phyloP scores from a whole-genome alignment of 64 coral and sea anemone species.

The Montipora sp. region DNA sequence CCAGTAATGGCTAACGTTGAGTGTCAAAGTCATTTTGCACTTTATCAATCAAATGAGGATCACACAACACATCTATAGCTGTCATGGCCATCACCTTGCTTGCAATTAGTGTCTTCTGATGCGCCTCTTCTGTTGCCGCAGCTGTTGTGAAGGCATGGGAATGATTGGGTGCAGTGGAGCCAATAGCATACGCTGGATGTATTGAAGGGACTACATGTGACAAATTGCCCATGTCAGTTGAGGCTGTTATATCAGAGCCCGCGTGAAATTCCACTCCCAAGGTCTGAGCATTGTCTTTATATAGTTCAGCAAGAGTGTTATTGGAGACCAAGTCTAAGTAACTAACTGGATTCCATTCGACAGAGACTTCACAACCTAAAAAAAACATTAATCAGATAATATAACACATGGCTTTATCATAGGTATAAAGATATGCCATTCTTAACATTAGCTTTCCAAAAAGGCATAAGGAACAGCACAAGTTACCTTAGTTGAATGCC shows the following conservation, averaged over 20 bases:
- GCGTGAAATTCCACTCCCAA: conserved; percentile 77
- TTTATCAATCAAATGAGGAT: conserved; percentile 56
- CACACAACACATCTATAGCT: conserved; percentile 78
- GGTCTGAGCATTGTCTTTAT: conserved; percentile 71
- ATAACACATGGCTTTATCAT: too few relatives aligned
- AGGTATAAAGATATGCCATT: too few relatives aligned
- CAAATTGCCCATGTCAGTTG: conserved; percentile 90
- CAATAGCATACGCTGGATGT: conserved; percentile 79
- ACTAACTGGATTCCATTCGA: conserved; percentile 3
- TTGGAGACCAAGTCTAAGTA: conserved; percentile 64
- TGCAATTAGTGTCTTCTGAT: conserved; percentile 76
- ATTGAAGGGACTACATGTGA: conserved; percentile 78
- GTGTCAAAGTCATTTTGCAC: conserved; percentile 57
- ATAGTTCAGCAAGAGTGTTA: conserved; percentile 70
- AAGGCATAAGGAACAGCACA: too few relatives aligned
- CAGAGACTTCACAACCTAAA: conserved; percentile 62
- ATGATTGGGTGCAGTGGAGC: conserved; percentile 73
- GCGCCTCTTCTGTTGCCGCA: conserved; percentile 63
- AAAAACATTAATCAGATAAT: background rate
- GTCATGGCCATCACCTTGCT: conserved; percentile 86
- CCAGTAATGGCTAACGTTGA: background rate
- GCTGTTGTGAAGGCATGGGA: conserved; percentile 86
- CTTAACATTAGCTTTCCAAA: too few relatives aligned
- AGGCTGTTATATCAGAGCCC: conserved; percentile 52
- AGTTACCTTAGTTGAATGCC: too few relatives aligned